Base-by-base conservation (phyloP, 2,888 invertebrate species). In the Trissoscelio sp. region DNA sequence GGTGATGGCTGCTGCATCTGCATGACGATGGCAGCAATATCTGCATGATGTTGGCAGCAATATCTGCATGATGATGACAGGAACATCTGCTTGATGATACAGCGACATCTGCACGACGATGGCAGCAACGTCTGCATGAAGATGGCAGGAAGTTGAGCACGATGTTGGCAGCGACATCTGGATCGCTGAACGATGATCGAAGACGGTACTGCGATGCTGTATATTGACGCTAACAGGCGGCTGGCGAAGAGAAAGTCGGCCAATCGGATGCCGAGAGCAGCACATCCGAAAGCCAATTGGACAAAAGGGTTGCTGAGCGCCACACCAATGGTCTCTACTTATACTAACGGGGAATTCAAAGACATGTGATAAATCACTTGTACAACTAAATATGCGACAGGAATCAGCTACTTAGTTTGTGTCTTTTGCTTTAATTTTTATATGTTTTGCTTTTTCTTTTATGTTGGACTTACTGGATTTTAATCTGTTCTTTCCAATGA, bases 321-420 rank as follows among this genome's bases (percentile, higher is more conserved):
- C 79, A 78, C 90, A 88, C 89, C 90, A 89, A 90, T 88, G 90
- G 89, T 91, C 90, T 91, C 91, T 91, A 91, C 91, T 91, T 91
- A 91, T 89, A 91, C 89, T 91, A 91, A 90, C 91, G 91, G 91
- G 89, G 91, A 91, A 91, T 91, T 91, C 91, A 91, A 91, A 91
- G 88, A 91, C 85, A 90, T 85, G 86, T 88, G 89, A 89, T 91
- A 91, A 90, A 79, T 74, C 74, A 66, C 67, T 82, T 60, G 44
- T 46, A 79, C 55, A 72, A 62, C 9, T 48, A 48, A 9, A 67
- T 16, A 81, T 48, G 57, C 11, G 44, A 20, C 83, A 75, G 75
- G 58, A 78, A 62, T 78, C 74, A 75, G 73, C 70, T 81, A 77
- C 79, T 46, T 66, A 75, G 55, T 58, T 51, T 79, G 14, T 62